phyloP scores from a whole-genome alignment of 2,113 vertebrate genomes.

The Pongo abelii region DNA sequence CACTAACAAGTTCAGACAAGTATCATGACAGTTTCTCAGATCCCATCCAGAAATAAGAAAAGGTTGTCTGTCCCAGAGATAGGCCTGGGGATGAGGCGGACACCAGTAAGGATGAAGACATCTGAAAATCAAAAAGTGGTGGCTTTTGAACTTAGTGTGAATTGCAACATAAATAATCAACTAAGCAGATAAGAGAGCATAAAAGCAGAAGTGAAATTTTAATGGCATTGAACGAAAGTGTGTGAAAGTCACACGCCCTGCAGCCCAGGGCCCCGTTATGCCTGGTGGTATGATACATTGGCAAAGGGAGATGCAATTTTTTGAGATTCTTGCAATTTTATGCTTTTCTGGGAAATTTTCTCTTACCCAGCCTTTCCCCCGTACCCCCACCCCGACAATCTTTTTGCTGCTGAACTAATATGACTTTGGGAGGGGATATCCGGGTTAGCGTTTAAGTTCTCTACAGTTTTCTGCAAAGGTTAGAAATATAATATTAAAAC shows the following conservation, averaged over 20 bases:
- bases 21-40: neutral
- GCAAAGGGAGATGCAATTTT: neutral
- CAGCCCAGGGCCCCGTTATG: neutral
- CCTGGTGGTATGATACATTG: fast-evolving
- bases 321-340: neutral
- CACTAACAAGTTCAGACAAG: neutral
- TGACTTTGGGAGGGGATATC: fast-evolving
- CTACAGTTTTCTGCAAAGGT: neutral
- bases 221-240: neutral
- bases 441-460: neutral
- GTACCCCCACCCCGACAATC: neutral
- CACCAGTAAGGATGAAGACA: neutral
- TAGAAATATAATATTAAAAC: neutral
- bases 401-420: neutral
- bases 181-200: neutral
- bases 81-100: too few relatives aligned
- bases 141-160: neutral
- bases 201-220: neutral
- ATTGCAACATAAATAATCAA: neutral
- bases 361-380: neutral
- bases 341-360: neutral
- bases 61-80: neutral
- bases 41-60: neutral
- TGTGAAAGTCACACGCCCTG: neutral
- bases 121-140: neutral